A percentile compares a stretch with the other conserved stretches of the same genome.
Conservation (phyloP, 2,888 invertebrate genomes). For the Apomyelois bistriatella region DNA sequence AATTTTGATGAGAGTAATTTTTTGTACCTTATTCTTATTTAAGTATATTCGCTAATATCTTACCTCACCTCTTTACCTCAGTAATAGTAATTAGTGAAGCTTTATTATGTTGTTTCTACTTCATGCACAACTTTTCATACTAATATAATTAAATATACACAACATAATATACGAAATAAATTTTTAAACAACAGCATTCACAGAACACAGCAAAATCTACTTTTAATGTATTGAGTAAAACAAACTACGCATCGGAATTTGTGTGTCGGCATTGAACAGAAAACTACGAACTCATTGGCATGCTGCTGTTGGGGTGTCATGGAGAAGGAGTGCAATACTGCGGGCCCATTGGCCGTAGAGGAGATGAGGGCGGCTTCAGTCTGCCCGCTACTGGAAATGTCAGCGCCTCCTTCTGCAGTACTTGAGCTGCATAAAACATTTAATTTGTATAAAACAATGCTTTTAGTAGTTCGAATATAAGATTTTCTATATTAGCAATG, state of each 20-base stretch:
- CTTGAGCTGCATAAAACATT: conserved; percentile 53
- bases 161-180: too few relatives aligned
- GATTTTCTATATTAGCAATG: too few relatives aligned
- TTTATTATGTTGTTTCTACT: too few relatives aligned
- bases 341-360: conserved; percentile 68
- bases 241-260: background rate
- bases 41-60: too few relatives aligned
- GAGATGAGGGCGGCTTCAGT: conserved; percentile 63
- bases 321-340: conserved; percentile 59
- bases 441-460: conserved; percentile 2
- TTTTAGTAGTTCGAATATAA: too few relatives aligned
- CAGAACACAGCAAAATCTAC: background rate
- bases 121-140: too few relatives aligned
- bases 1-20: too few relatives aligned
- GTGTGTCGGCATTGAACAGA: conserved; percentile 12
- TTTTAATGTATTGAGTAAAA: background rate
- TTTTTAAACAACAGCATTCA: too few relatives aligned
- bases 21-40: too few relatives aligned
- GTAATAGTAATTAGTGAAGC: too few relatives aligned
- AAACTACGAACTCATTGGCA: conserved; percentile 60
- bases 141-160: too few relatives aligned
- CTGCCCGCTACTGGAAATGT: conserved; percentile 70
- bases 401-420: conserved; percentile 66
- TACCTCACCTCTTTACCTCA: too few relatives aligned
- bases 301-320: conserved; percentile 57